These are phyloP conservation scores for Lycocorax pyrrhopterus DNA, from an alignment of 2,113 vertebrate genomes.

Conservation along the genomic window DNA sequence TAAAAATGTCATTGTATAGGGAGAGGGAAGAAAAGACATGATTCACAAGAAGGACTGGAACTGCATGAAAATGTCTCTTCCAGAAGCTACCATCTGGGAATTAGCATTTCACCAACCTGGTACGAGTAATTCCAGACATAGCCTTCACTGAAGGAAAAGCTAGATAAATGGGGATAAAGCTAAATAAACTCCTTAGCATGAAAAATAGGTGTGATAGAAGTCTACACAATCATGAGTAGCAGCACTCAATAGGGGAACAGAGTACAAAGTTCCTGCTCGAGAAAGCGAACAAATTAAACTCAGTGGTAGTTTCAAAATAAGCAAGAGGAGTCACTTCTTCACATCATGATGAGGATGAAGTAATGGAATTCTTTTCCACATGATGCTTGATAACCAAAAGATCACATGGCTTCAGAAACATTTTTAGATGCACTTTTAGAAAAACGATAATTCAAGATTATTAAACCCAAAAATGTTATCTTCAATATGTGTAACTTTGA, in stretches of 20 bases:
- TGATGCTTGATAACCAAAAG: neutral
- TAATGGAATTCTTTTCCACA: neutral
- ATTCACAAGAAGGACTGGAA: conserved; percentile 8
- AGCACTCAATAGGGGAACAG: neutral
- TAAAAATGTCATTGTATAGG: neutral
- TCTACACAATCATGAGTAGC: neutral
- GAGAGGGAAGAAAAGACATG: neutral
- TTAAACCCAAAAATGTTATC: neutral
- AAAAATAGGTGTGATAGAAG: neutral
- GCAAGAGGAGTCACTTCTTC: neutral
- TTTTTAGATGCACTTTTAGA: neutral
- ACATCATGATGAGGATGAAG: neutral
- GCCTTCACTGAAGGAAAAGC: neutral
- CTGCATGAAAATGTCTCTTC: neutral
- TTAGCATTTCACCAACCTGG: neutral
- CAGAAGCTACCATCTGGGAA: neutral
- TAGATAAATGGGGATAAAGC: neutral
- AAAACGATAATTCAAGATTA: neutral
- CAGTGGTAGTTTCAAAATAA: neutral
- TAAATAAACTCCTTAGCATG: neutral
- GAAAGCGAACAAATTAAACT: neutral
- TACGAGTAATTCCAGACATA: neutral
- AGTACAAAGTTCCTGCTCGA: neutral
- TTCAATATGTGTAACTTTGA: neutral
- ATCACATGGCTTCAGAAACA: neutral